These are phyloP conservation scores for Sciurus vulgaris DNA, from an alignment of 2,797 vertebrate genomes.

Conservation along the genomic window DNA sequence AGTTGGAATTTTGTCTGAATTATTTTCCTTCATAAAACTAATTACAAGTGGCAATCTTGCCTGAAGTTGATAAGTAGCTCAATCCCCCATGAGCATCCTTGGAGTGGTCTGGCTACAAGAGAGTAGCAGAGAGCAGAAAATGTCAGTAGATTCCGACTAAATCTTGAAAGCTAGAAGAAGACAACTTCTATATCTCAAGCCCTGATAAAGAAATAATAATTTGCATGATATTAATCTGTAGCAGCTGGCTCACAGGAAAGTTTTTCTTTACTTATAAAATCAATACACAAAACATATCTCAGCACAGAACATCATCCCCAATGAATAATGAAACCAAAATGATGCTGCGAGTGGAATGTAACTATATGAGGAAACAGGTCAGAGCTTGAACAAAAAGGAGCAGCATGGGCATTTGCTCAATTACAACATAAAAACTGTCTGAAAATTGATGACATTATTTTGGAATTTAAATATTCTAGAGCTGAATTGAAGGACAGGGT, in stretches of 20 bases:
- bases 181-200: neutral
- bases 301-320: neutral
- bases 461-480: constrained; percentile 28
- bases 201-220: neutral
- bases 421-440: neutral
- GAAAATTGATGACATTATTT: neutral
- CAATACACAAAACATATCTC: neutral
- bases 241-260: neutral
- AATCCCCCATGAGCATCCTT: neutral
- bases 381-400: neutral
- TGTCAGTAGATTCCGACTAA: neutral
- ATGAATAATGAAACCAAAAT: neutral
- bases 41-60: neutral
- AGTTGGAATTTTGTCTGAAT: neutral
- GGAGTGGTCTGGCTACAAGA: neutral
- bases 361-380: neutral
- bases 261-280: neutral
- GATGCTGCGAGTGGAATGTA: neutral
- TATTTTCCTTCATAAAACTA: neutral
- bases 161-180: neutral
- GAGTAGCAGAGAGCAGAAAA: neutral
- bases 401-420: neutral
- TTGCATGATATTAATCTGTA: neutral
- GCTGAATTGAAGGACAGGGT: neutral
- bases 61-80: neutral